Evolutionary conservation across 2,113 vertebrate genomes (phyloP).

Genomic region (Pseudorectes ferrugineus): DNA sequence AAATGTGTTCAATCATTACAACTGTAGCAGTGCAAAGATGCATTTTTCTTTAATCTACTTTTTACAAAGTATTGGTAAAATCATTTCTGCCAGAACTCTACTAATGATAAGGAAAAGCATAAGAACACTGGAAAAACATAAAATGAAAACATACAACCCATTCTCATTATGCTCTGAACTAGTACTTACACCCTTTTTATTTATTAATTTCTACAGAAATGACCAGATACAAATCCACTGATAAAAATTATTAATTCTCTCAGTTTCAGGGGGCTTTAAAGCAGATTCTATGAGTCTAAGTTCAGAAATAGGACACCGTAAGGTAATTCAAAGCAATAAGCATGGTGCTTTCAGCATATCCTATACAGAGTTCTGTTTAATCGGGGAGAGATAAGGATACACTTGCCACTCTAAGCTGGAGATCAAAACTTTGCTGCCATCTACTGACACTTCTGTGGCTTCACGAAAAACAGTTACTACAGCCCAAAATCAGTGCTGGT

Average conservation of each 20-base stretch:
- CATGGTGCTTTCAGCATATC: not conserved
- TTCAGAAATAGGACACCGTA: not conserved
- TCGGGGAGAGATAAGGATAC: not conserved
- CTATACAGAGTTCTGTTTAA: not conserved
- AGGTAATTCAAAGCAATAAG: not conserved
- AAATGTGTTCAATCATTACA: not conserved
- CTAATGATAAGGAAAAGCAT: not conserved
- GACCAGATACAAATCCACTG: not conserved
- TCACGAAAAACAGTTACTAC: not conserved
- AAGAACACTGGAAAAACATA: not conserved
- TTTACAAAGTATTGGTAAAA: not conserved
- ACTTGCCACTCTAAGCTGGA: rapidly evolving
- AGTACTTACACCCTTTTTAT: not conserved
- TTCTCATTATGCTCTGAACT: not conserved
- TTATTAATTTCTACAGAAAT: not conserved
- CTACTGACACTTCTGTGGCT: not conserved
- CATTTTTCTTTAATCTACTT: not conserved
- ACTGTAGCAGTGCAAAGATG: not conserved
- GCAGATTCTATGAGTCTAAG: not conserved
- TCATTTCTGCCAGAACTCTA: not conserved
- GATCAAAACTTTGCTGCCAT: constrained; percentile 17
- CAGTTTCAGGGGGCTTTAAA: not conserved
- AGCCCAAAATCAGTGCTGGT: not conserved
- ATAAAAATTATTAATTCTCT: not conserved
- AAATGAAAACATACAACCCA: not conserved